Conservation (phyloP, 2,888 invertebrate genomes). For the Phania funesta region DNA sequence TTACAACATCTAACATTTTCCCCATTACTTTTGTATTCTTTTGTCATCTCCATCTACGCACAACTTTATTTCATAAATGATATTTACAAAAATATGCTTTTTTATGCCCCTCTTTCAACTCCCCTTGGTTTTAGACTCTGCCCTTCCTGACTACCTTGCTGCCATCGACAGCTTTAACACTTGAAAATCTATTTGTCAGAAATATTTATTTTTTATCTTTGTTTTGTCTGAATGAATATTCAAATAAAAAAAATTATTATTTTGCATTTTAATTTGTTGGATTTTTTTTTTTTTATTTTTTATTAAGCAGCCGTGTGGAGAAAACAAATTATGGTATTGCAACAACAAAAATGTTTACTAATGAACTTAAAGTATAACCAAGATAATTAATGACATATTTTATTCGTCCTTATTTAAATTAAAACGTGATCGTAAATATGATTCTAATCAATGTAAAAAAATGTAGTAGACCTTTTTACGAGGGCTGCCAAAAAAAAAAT, state of each 20-base stretch:
- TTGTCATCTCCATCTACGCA: background rate
- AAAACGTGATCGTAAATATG: no score
- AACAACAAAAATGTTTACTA: no score
- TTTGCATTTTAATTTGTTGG: slow-evolving; percentile 48
- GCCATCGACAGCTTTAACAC: slow-evolving; percentile 45
- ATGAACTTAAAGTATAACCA: no score
- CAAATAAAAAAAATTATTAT: slow-evolving; percentile 37
- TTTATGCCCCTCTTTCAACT: background rate
- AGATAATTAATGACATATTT: no score
- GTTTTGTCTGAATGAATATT: slow-evolving; percentile 5
- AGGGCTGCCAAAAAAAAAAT: no score
- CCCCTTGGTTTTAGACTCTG: background rate
- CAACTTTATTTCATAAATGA: background rate
- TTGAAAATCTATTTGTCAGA: slow-evolving; percentile 53
- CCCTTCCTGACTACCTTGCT: slow-evolving; percentile 5
- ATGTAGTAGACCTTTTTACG: no score
- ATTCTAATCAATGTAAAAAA: no score
- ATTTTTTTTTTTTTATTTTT: slow-evolving; percentile 12
- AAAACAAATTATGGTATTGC: background rate
- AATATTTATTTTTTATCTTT: slow-evolving; percentile 7
- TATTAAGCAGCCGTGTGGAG: background rate
- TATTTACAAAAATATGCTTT: background rate
- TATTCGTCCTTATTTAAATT: no score
- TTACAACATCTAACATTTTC: background rate
- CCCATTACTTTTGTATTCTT: background rate